phyloP scores from a whole-genome alignment of 2,113 vertebrate genomes.

The Halcyon malimbica region DNA sequence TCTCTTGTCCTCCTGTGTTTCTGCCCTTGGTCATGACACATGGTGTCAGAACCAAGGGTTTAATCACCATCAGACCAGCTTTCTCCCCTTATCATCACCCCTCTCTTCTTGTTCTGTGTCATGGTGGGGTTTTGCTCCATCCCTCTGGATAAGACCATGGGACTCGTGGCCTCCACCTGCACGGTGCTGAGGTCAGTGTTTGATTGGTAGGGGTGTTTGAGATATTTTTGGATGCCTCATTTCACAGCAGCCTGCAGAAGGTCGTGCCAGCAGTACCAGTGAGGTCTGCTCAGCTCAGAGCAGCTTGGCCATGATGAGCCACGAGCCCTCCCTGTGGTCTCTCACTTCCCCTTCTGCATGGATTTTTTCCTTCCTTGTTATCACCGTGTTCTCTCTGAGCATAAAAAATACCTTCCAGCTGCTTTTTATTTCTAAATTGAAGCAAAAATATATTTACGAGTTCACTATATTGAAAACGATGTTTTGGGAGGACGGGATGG shows the following conservation, averaged over 20 bases:
- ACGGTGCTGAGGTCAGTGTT: accelerated
- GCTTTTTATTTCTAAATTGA: neutral
- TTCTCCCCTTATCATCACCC: accelerated
- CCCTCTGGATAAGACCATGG: accelerated
- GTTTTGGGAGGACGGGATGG: neutral
- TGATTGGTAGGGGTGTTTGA: neutral
- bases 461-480: neutral
- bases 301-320: accelerated
- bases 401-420: neutral
- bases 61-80: neutral
- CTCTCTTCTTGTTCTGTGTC: neutral
- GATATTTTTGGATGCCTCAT: neutral
- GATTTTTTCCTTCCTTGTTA: neutral
- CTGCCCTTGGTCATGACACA: accelerated
- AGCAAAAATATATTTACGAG: neutral
- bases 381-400: neutral
- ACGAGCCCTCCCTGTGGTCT: neutral
- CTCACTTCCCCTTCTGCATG: accelerated
- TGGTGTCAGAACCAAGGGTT: neutral
- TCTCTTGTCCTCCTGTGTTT: neutral
- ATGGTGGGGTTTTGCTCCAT: neutral
- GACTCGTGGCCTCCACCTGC: neutral
- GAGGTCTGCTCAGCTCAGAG: neutral
- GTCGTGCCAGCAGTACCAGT: neutral
- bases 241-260: neutral